These are phyloP conservation scores for Apocheima hispidaria DNA, from an alignment of 2,888 invertebrate species.

Conservation along the genomic window DNA sequence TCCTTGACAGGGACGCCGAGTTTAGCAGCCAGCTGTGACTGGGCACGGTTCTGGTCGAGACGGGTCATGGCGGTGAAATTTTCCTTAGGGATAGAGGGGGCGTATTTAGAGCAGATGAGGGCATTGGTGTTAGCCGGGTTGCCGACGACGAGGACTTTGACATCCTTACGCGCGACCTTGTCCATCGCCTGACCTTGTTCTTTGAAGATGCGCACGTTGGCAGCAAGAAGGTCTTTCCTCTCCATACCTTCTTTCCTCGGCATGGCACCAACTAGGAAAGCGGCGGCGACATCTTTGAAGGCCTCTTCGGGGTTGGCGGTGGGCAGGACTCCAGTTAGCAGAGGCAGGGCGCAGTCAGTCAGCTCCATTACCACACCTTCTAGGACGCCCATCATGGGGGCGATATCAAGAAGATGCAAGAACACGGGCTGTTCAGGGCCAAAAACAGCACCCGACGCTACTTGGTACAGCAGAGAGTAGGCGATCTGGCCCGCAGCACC, in stretches of 20 bases:
- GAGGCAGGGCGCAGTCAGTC: conserved; percentile 96
- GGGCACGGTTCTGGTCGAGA: conserved; percentile 98
- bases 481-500: conserved; percentile 99
- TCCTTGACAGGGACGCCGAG: conserved; percentile 89
- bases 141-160: conserved; percentile 98
- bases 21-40: conserved; percentile 93
- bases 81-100: conserved; percentile 97
- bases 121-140: conserved; percentile 99
- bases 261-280: conserved; percentile 99
- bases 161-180: conserved; percentile 95
- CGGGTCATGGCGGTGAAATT: conserved; percentile 99
- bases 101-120: conserved; percentile 97
- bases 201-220: conserved; percentile 99
- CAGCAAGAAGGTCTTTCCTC: conserved; percentile 97
- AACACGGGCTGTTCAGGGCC: conserved; percentile 94
- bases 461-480: conserved; percentile 97
- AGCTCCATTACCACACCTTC: conserved; percentile 99
- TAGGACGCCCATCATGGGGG: conserved; percentile 98
- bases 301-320: conserved; percentile 95
- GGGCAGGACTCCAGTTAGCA: conserved; percentile 93
- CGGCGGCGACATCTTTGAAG: conserved; percentile 98
- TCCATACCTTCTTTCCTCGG: conserved; percentile 99
- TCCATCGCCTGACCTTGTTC: conserved; percentile 98
- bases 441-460: conserved; percentile 98
- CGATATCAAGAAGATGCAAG: conserved; percentile 97